These are phyloP conservation scores for Drosophila percnosoma DNA, from an alignment of 2,888 invertebrate genomes.

Conservation along the genomic window DNA sequence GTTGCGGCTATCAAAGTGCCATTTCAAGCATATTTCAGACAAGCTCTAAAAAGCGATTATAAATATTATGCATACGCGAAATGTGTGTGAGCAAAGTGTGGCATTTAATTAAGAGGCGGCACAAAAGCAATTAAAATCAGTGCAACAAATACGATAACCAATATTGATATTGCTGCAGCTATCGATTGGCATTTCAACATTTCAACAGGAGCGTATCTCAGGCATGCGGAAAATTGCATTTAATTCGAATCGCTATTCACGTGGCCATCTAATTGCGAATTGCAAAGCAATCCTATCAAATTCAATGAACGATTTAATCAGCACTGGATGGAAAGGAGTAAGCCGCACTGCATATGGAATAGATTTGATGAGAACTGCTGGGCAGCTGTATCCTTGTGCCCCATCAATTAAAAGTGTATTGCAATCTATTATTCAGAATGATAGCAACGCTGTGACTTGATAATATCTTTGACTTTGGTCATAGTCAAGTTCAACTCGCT, in stretches of 20 bases:
- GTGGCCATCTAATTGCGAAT: conserved; percentile 48
- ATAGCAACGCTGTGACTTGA: conserved; percentile 6
- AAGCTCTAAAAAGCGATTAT: conserved; percentile 7
- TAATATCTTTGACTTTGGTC: conserved; percentile 48
- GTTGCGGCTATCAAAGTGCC: conserved; percentile 37
- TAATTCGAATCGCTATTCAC: conserved; percentile 39
- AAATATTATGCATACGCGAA: neutral
- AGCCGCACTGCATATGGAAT: neutral
- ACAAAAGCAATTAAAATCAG: conserved; percentile 14
- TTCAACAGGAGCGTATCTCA: neutral
- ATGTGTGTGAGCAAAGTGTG: neutral
- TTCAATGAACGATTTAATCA: conserved; percentile 14
- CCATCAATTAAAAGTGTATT: neutral
- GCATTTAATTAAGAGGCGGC: conserved; percentile 19
- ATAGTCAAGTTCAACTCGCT: conserved; percentile 60
- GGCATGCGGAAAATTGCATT: conserved; percentile 46
- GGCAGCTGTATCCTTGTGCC: neutral
- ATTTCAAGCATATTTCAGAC: conserved; percentile 12
- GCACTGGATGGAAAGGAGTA: neutral
- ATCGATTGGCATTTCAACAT: conserved; percentile 18
- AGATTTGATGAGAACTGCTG: neutral
- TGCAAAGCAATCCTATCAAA: conserved; percentile 31
- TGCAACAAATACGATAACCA: conserved; percentile 9
- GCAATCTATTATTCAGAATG: conserved; percentile 5
- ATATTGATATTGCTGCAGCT: conserved; percentile 16